phyloP scores from a whole-genome alignment of 2,797 vertebrate genomes.

The Erpetoichthys calabaricus region DNA sequence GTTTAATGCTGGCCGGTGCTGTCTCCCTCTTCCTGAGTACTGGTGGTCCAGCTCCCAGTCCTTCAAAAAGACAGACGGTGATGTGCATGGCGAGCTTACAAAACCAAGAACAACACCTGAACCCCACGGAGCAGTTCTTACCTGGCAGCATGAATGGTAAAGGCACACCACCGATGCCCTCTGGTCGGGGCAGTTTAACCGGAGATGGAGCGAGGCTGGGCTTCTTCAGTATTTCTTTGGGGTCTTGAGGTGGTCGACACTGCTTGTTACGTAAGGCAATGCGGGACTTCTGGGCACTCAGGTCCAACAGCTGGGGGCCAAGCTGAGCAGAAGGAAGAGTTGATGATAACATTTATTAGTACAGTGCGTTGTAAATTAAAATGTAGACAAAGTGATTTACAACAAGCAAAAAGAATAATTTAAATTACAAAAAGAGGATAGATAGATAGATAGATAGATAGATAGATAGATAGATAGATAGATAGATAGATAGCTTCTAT shows the following conservation, averaged over 20 bases:
- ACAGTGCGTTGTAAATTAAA: slow-evolving; percentile 27
- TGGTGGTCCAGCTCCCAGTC: slow-evolving; percentile 7
- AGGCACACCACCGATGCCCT: slow-evolving; percentile 13
- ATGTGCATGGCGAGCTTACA: not conserved
- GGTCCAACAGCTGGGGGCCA: slow-evolving; percentile 27
- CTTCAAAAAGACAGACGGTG: slow-evolving; percentile 1
- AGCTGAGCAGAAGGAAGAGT: too few relatives aligned
- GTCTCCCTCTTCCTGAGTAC: slow-evolving; percentile 11
- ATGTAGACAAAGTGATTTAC: not conserved
- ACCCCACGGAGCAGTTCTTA: slow-evolving; percentile 15
- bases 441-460: too few relatives aligned
- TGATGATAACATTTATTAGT: slow-evolving; percentile 28
- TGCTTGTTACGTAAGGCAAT: slow-evolving; percentile 47
- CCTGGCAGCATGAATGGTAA: slow-evolving; percentile 45
- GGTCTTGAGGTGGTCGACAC: slow-evolving; percentile 42
- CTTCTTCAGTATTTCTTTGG: slow-evolving; percentile 39
- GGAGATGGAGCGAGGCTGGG: slow-evolving; percentile 33
- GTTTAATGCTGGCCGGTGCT: not conserved
- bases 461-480: too few relatives aligned
- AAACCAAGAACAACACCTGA: not conserved
- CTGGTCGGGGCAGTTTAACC: slow-evolving; percentile 1
- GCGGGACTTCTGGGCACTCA: slow-evolving; percentile 40
- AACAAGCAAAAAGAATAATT: too few relatives aligned
- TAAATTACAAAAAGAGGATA: too few relatives aligned
- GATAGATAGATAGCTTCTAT: not conserved